These are phyloP conservation scores for Archips xylosteana DNA, from an alignment of 2,888 invertebrate genomes.

Conservation along the genomic window DNA sequence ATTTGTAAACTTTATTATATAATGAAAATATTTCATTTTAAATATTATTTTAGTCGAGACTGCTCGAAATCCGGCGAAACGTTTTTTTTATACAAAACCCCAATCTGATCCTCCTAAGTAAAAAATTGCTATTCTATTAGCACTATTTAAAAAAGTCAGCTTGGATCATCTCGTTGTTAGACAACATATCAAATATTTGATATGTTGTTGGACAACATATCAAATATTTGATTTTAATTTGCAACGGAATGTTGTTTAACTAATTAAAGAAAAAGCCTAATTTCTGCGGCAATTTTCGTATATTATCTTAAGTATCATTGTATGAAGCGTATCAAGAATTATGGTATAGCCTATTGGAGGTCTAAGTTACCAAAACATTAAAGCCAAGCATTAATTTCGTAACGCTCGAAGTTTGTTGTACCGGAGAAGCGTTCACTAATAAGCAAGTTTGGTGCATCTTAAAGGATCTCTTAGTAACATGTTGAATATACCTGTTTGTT, in stretches of 20 bases:
- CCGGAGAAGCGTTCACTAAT: slow-evolving; percentile 2
- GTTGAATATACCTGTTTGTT: background rate
- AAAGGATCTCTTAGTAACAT: background rate
- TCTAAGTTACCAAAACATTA: slow-evolving; percentile 2
- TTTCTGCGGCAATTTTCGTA: too few species aligned
- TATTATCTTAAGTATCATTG: too few species aligned
- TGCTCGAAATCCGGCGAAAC: background rate
- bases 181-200: background rate
- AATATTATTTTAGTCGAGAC: background rate
- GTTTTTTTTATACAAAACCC: background rate
- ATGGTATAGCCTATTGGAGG: background rate
- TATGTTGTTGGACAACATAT: background rate
- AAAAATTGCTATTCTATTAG: too few species aligned
- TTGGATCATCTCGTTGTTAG: too few species aligned
- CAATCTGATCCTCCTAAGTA: background rate
- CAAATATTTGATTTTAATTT: background rate
- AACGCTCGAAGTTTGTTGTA: background rate
- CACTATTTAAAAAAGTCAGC: too few species aligned
- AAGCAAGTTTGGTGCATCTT: slow-evolving; percentile 3
- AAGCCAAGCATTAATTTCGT: background rate
- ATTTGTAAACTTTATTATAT: too few species aligned
- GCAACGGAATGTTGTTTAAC: too few species aligned
- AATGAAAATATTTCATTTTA: too few species aligned
- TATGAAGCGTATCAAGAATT: too few species aligned
- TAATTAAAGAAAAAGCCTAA: too few species aligned